Base-by-base conservation (phyloP, 2,113 vertebrate species). In the Grantiella picta region DNA sequence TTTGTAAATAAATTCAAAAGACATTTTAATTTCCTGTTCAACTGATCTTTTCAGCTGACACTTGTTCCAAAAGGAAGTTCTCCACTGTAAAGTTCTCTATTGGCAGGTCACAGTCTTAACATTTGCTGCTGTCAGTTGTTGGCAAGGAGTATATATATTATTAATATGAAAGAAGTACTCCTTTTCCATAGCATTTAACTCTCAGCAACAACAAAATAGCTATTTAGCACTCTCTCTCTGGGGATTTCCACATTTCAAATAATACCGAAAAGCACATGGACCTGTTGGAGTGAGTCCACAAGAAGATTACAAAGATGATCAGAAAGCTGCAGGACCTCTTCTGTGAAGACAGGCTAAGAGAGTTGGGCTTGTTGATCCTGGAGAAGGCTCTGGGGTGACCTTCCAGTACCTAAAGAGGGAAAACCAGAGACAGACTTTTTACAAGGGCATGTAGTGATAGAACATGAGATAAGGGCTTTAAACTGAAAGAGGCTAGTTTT, bases 381-480 rank as follows among this genome's bases (percentile, higher is more conserved):
- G n/a, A 45, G 20, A 45, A 29, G 23, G 42, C 25, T 72, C 17
- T 0, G 0, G 2, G 21, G 38, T 53, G 24, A 53, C 4, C 14
- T 53, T 47, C 14, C 5, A 47, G 3, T 17, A 53, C 8, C 25
- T 40, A 40, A 78, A 38, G 17, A n/a, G n/a, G 6, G 8, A 45
- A 76, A 36, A 47, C 25, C 54, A 29, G 24, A 61, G 29, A 35
- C 21, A 7, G 47, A 23, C 6, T 16, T 31, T 68, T 69, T 11
- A 11, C n/a, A 54, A 27, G 8, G 54, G 4, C 23, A 13, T 29
- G 38, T 29, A 28, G 25, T 35, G 40, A 23, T 11, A 23, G 40
- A 29, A 31, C 7, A 13, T 22, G 29, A 45, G 28, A 24, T 15
- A 40, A 35, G 11, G 40, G 29, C 7, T 76, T 54, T 76, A 47